Base-by-base conservation (phyloP, 2,888 invertebrate genomes). In the Blera fallax region DNA sequence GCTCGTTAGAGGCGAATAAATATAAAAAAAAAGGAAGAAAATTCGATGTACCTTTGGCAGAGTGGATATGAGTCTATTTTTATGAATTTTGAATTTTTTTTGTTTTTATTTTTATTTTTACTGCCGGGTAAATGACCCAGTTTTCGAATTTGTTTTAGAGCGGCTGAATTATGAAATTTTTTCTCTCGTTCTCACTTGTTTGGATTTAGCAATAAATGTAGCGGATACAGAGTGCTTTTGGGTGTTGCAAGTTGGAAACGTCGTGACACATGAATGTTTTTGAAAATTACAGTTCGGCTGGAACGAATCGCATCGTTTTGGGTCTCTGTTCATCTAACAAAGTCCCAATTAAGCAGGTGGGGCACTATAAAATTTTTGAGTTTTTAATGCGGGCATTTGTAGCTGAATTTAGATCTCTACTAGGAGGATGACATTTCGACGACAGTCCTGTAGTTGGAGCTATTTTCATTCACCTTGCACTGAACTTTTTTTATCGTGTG, bases 111-210 rank as follows among this genome's bases (percentile, higher is more conserved):
- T 43, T 45, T 32, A 48, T 60, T 60, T 60, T 60, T 58, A 60
- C 45, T 37, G 45, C 72, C 62, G 74, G 74, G 74, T 65, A 74
- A 64, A 74, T 74, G 74, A 74, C 74, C 74, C 74, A 74, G 64
- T 74, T 74, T 29, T 74, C 16, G 24, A 67, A 56, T 56, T 69
- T 16, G 69, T 54, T 21, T 21, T 52, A 67, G 29, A 50, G 14
- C 50, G 34, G 21, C 24, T n/a, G n/a, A 52, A 27, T 52, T 52
- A 52, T 52, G 50, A 52, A 52, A 52, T 21, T 52, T 27, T 24
- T 24, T 24, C 4, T 24, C 24, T 24, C 4, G 2, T 24, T 24
- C 24, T 24, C 24, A 24, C 24, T 3, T 48, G 2, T 24, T 50
- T 24, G 5, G 14, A 1, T 27, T 52, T 52, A 2, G 27, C n/a